Percentiles rank a stretch among this genome's conserved stretches.
phyloP scores from a whole-genome alignment of 2,888 invertebrate species.

The Carcina quercana region DNA sequence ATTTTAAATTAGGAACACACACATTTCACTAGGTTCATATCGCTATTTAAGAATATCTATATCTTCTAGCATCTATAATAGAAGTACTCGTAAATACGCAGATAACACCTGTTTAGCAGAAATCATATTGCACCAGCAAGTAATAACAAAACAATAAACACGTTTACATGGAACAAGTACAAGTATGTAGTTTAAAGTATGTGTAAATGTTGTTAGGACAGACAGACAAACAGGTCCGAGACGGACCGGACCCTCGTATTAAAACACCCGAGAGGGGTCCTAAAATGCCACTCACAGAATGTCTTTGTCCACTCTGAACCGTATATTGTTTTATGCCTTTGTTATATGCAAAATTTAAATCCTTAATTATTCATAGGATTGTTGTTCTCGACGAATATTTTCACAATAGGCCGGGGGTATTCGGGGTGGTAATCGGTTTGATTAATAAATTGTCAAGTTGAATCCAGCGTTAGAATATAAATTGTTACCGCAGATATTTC shows the following conservation, averaged over 20 bases:
- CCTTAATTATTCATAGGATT: slow-evolving; percentile 74
- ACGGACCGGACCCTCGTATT: slow-evolving; percentile 43
- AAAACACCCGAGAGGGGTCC: slow-evolving; percentile 48
- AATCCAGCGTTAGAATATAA: slow-evolving; percentile 71
- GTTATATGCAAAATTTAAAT: slow-evolving; percentile 71
- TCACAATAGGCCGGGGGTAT: slow-evolving; percentile 66
- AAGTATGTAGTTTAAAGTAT: slow-evolving; percentile 22
- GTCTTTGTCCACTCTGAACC: slow-evolving; percentile 67
- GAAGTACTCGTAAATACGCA: too few species aligned
- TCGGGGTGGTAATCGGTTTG: slow-evolving; percentile 71
- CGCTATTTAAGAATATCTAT: too few species aligned
- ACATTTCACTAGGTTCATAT: too few species aligned
- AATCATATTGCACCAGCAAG: too few species aligned
- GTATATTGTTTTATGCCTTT: slow-evolving; percentile 71
- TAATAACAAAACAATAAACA: too few species aligned
- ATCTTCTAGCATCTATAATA: too few species aligned
- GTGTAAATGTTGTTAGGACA: slow-evolving; percentile 27
- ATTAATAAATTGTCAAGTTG: slow-evolving; percentile 75
- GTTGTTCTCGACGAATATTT: slow-evolving; percentile 68
- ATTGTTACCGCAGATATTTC: slow-evolving; percentile 73
- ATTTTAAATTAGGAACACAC: too few species aligned
- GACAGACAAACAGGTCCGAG: slow-evolving; percentile 27
- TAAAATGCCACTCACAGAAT: slow-evolving; percentile 59
- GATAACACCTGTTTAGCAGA: too few species aligned
- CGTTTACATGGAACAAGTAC: too few species aligned